Conservation (phyloP, 2,113 vertebrate species). For the Ahaetulla prasina region DNA sequence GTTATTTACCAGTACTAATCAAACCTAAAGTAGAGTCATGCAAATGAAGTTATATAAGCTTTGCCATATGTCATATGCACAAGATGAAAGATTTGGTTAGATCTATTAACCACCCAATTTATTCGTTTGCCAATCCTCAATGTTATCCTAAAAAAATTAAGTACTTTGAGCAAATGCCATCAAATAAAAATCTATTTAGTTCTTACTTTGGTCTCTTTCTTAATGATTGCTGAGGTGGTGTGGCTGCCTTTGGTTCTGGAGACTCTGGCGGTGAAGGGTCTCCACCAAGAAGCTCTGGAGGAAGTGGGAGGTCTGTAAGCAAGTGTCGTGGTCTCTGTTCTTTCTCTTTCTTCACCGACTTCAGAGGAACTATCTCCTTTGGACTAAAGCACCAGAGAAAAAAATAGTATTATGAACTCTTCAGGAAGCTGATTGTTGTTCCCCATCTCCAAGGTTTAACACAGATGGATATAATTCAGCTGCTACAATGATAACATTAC, state of each 20-base stretch:
- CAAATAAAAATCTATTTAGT: neutral
- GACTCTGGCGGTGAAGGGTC: constrained; percentile 90
- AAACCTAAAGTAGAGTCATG: too few species aligned
- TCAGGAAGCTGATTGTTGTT: neutral
- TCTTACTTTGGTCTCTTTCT: constrained; percentile 99
- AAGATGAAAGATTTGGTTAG: neutral
- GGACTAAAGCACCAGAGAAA: constrained; percentile 75
- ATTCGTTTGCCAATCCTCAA: neutral
- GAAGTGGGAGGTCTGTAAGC: constrained; percentile 91
- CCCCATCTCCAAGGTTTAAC: neutral
- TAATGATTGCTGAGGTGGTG: constrained; percentile 79
- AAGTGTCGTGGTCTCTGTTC: constrained; percentile 86
- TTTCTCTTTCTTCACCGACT: constrained; percentile 84
- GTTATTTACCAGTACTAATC: neutral
- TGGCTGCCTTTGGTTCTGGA: constrained; percentile 80
- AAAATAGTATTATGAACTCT: neutral
- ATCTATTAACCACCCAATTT: neutral
- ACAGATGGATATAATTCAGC: neutral
- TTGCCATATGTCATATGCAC: neutral
- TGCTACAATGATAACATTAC: neutral
- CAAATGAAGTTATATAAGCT: neutral
- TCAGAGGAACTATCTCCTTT: constrained; percentile 85
- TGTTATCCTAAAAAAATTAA: neutral
- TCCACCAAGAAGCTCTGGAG: constrained; percentile 84
- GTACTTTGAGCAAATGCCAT: neutral